Evolutionary conservation across 2,797 vertebrate genomes (phyloP).

Genomic region (Chrysocyon brachyurus): DNA sequence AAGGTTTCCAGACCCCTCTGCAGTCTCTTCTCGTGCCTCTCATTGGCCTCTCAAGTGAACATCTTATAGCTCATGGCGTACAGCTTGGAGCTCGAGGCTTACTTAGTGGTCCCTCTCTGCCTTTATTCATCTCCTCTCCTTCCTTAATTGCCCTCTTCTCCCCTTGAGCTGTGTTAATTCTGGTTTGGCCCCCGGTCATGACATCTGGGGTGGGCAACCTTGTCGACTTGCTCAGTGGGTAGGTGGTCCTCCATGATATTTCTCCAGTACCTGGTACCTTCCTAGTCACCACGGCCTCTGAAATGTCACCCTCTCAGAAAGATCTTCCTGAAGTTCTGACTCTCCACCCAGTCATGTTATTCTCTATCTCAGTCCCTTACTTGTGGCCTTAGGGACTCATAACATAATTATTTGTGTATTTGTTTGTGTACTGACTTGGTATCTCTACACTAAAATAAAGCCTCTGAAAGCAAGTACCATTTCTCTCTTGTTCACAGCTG

Average conservation of each 20-base stretch:
- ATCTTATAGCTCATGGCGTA: neutral
- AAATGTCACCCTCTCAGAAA: neutral
- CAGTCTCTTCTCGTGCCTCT: neutral
- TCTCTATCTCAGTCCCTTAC: too few relatives aligned
- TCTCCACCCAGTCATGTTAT: neutral
- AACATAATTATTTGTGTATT: neutral
- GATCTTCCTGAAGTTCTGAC: neutral
- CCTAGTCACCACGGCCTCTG: neutral
- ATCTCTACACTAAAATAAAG: neutral
- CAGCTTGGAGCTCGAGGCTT: neutral
- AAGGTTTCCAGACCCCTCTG: neutral
- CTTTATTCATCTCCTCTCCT: neutral
- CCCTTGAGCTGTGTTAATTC: neutral
- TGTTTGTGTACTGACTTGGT: neutral
- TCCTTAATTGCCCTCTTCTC: neutral
- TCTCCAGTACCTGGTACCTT: neutral
- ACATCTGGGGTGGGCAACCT: neutral
- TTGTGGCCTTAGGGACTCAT: neutral
- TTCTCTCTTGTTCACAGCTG: neutral
- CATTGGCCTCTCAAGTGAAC: neutral
- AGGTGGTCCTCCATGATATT: neutral
- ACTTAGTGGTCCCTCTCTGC: neutral
- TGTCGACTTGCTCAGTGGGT: neutral
- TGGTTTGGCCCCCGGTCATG: neutral
- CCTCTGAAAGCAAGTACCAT: neutral